Base-by-base conservation (phyloP, 92 coral and sea anemone genomes). In the Parazoanthus atlanticus region DNA sequence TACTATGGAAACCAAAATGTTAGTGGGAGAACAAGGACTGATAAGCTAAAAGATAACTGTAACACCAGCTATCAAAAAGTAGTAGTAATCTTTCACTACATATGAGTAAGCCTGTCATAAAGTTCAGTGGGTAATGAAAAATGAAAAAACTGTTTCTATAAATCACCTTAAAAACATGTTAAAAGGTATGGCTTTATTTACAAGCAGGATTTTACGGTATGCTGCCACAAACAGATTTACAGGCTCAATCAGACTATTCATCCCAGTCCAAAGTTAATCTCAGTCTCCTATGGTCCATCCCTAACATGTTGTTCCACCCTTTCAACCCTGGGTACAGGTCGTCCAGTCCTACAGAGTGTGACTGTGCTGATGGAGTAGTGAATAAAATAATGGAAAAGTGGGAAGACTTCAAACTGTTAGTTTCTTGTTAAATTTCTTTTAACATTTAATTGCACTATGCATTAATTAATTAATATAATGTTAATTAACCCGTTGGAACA, bases 361-460 rank as follows among this genome's bases (percentile, higher is more conserved):
- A 84, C 78, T 84, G 87, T 84, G 87, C 87, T 6, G 87, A 84
- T 46, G 87, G 87, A 90, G 91, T 92, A 86, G 74, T 91, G 93
- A 93, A 95, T 95, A 93, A 93, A 90, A 90, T 93, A 78, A 86
- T 95, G 98, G 98, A 95, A 93, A 95, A 89, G 88, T 95, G 98
- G 96, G 89, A 95, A 92, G 93, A 90, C 82, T 88, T 95, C 92
- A 93, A 95, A 93, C 94, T 95, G 98, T 95, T 95, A 95, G 98
- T 95, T 84, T 84, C 87, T 30, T 40, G 78, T 84, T 84, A 84
- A 84, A 70, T 70, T 69, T 69, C 87, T 70, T 69, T 84, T 84
- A 75, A 75, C 72, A 74, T 28, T 58, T 86, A 78, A 82, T 46
- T 64, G 81, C 89, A 54, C 66, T 29, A 9, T 52, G 58, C 78